These are phyloP conservation scores for Catocala nupta DNA, from an alignment of 2,888 invertebrate genomes.

Conservation along the genomic window DNA sequence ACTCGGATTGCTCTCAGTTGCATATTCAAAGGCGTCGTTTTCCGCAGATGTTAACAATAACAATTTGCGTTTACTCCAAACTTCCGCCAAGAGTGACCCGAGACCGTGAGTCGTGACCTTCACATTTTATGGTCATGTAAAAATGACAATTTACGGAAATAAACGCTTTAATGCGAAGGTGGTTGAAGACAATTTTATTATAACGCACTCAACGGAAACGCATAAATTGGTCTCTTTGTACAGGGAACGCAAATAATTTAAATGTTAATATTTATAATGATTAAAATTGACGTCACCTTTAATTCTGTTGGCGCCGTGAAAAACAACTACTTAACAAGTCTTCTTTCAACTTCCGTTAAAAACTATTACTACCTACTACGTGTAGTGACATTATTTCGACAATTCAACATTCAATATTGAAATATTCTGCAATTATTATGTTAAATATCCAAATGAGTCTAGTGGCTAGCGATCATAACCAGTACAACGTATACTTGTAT, in stretches of 20 bases:
- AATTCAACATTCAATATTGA: too few species aligned
- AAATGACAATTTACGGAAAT: slow-evolving; percentile 60
- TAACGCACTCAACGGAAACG: slow-evolving; percentile 52
- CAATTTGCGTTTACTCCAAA: slow-evolving; percentile 44
- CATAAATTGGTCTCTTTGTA: slow-evolving; percentile 44
- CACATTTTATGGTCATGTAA: slow-evolving; percentile 59
- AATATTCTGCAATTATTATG: too few species aligned
- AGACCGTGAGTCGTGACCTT: slow-evolving; percentile 51
- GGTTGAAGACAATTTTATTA: slow-evolving; percentile 47
- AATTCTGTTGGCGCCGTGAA: slow-evolving; percentile 5
- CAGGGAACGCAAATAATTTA: slow-evolving; percentile 50
- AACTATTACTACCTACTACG: too few species aligned
- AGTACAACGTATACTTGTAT: slow-evolving; percentile 39
- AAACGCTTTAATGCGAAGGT: slow-evolving; percentile 52
- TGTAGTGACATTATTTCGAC: too few species aligned
- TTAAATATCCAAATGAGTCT: too few species aligned
- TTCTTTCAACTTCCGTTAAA: too few species aligned
- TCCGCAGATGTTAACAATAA: slow-evolving; percentile 37
- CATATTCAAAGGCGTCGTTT: slow-evolving; percentile 28
- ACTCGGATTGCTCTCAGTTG: slow-evolving; percentile 11
- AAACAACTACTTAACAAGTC: not conserved
- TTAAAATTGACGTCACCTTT: slow-evolving; percentile 17
- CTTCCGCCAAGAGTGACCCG: slow-evolving; percentile 64
- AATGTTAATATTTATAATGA: slow-evolving; percentile 35
- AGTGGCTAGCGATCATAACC: slow-evolving; percentile 14